Evolutionary conservation across 2,888 invertebrate genomes (phyloP).

Genomic region (Cynaeus angustus): DNA sequence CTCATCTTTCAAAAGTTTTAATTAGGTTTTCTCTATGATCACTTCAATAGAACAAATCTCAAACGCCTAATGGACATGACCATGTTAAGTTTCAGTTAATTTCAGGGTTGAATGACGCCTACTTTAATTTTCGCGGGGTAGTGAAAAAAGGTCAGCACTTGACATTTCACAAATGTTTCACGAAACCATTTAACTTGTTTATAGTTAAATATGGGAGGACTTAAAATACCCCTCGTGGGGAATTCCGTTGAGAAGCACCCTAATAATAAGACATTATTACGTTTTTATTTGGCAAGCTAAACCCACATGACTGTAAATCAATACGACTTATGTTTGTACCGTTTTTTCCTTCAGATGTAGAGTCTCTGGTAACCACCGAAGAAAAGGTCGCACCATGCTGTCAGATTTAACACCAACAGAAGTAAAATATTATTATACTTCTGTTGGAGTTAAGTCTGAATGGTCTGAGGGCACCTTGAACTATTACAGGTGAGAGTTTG

Average conservation of each 20-base stretch:
- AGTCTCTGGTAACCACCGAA: too few species aligned
- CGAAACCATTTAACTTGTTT: slow-evolving; percentile 50
- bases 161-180: slow-evolving; percentile 62
- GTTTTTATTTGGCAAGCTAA: slow-evolving; percentile 19
- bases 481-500: too few species aligned
- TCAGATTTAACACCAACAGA: too few species aligned
- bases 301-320: slow-evolving; percentile 3
- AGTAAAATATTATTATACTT: too few species aligned
- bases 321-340: slow-evolving; percentile 9
- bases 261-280: background rate
- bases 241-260: slow-evolving; percentile 22
- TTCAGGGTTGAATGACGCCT: slow-evolving; percentile 65
- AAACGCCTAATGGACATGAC: slow-evolving; percentile 46
- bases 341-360: background rate
- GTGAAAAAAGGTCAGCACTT: slow-evolving; percentile 63
- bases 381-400: too few species aligned
- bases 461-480: too few species aligned
- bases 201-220: slow-evolving; percentile 48
- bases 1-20: slow-evolving; percentile 28
- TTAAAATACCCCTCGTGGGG: slow-evolving; percentile 32
- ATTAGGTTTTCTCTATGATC: slow-evolving; percentile 30
- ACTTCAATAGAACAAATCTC: slow-evolving; percentile 4
- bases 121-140: slow-evolving; percentile 65
- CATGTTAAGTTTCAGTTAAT: slow-evolving; percentile 63
- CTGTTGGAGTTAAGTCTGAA: too few species aligned